Percentiles rank a stretch among this genome's conserved stretches.
These are phyloP conservation scores for Therioaphis trifolii DNA, from an alignment of 2,888 invertebrate genomes.

Conservation along the genomic window DNA sequence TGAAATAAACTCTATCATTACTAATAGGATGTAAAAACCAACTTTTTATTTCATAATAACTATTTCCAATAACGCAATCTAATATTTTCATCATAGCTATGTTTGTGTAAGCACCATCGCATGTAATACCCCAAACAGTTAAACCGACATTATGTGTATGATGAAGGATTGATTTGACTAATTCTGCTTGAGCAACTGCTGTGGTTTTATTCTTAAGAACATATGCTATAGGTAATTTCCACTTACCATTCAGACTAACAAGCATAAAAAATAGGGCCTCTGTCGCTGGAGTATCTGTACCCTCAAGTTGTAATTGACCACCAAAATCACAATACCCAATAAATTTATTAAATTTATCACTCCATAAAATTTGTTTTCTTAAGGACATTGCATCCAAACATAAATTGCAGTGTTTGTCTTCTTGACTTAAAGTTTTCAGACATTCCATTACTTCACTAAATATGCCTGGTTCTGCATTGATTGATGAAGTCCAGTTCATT, in stretches of 20 bases:
- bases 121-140: constrained; percentile 13
- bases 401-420: constrained; percentile 19
- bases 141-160: background rate
- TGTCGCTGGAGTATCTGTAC: background rate
- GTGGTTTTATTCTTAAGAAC: background rate
- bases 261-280: constrained; percentile 29
- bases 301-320: constrained; percentile 1
- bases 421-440: background rate
- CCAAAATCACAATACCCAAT: constrained; percentile 31
- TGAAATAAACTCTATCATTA: constrained; percentile 7
- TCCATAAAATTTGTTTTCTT: constrained; percentile 7
- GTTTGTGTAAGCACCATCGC: background rate
- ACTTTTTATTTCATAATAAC: background rate
- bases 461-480: constrained; percentile 12
- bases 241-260: no score
- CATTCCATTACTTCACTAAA: constrained; percentile 32
- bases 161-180: background rate
- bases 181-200: background rate
- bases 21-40: background rate
- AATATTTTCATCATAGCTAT: constrained; percentile 14
- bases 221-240: constrained; percentile 27
- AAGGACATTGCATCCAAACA: background rate
- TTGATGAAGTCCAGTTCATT: background rate
- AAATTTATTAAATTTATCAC: constrained; percentile 14
- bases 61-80: background rate